Evolutionary conservation across 2,888 invertebrate genomes (phyloP).

Genomic region (Diaperis boleti): DNA sequence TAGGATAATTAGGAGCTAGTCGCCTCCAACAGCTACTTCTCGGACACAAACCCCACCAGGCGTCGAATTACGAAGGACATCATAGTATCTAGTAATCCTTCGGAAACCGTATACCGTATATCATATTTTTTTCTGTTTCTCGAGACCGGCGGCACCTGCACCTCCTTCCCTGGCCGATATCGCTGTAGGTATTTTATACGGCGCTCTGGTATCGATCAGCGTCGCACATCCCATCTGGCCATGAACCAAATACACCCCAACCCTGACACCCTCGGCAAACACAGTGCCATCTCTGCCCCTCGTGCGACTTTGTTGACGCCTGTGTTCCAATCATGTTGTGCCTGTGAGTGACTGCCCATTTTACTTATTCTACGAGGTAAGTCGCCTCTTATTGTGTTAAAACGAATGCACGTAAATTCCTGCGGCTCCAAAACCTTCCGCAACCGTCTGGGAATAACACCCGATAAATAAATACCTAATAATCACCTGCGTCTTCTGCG

Average conservation of each 20-base stretch:
- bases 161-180: too few relatives aligned
- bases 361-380: too few relatives aligned
- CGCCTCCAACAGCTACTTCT: neutral
- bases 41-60: neutral
- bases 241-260: slow-evolving; percentile 54
- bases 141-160: too few relatives aligned
- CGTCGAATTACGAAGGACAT: neutral
- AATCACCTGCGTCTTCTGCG: neutral
- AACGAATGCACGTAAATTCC: too few relatives aligned
- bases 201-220: slow-evolving; percentile 43
- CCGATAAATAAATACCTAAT: too few relatives aligned
- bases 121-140: too few relatives aligned
- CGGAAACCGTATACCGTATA: too few relatives aligned
- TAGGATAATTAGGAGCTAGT: too few relatives aligned
- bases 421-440: too few relatives aligned
- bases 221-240: slow-evolving; percentile 50
- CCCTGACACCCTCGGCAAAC: slow-evolving; percentile 44
- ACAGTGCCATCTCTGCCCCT: slow-evolving; percentile 22
- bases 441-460: neutral
- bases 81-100: too few relatives aligned
- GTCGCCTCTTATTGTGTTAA: too few relatives aligned
- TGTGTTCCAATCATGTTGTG: slow-evolving; percentile 4
- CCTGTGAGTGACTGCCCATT: slow-evolving; percentile 6
- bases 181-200: slow-evolving; percentile 14
- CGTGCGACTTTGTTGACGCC: slow-evolving; percentile 19